Evolutionary conservation across 2,888 invertebrate species (phyloP).

Genomic region (Alloscopus bannaensis): DNA sequence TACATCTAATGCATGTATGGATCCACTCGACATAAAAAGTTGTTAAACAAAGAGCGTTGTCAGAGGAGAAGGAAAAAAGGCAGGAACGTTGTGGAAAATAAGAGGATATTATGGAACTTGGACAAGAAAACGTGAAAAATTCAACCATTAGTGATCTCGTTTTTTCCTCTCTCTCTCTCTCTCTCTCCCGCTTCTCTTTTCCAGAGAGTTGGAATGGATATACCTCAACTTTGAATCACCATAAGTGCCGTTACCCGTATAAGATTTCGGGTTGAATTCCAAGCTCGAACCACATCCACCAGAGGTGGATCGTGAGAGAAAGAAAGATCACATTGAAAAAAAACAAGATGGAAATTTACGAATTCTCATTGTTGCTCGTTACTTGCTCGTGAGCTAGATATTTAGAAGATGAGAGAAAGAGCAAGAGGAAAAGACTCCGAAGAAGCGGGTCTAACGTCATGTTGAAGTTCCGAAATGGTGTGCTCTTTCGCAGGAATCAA

Average conservation of each 20-base stretch:
- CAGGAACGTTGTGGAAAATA: neutral
- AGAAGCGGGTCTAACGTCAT: too few relatives aligned
- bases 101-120: neutral
- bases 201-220: too few relatives aligned
- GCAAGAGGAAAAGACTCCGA: too few relatives aligned
- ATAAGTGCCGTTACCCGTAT: too few relatives aligned
- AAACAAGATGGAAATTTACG: conserved; percentile 14
- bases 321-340: neutral
- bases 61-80: neutral
- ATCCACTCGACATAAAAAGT: neutral
- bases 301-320: neutral
- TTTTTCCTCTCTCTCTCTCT: neutral
- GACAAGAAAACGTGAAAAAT: neutral
- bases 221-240: too few relatives aligned
- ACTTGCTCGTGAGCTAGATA: too few relatives aligned
- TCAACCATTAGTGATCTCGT: too few relatives aligned
- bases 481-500: too few relatives aligned
- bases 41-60: neutral
- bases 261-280: too few relatives aligned
- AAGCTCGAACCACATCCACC: too few relatives aligned
- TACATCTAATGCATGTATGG: neutral
- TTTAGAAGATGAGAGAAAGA: too few relatives aligned
- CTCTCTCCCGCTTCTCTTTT: neutral
- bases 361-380: conserved; percentile 4
- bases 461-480: too few relatives aligned